A percentile compares a stretch with the other conserved stretches of the same genome.
Conservation (phyloP, 1,140 invertebrate species). For the Holotrichia oblita region DNA sequence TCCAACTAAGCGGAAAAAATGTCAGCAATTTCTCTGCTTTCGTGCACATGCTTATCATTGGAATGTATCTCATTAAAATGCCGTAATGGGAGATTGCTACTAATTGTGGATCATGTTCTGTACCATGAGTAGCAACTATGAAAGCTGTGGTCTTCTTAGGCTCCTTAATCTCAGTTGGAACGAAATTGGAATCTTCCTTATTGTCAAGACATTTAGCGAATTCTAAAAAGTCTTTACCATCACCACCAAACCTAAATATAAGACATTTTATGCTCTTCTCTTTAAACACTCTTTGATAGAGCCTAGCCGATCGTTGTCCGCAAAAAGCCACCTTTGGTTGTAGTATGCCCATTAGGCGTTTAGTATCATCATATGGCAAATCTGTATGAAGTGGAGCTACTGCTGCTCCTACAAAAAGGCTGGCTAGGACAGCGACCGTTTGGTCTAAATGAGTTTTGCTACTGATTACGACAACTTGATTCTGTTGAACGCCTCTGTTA, state of each 20-base stretch:
- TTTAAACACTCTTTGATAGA: slow-evolving; percentile 48
- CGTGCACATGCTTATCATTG: slow-evolving; percentile 45
- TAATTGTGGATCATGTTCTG: slow-evolving; percentile 47
- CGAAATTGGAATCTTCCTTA: slow-evolving; percentile 29
- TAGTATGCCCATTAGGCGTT: slow-evolving; percentile 46
- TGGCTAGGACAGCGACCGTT: slow-evolving; percentile 51
- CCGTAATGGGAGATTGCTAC: slow-evolving; percentile 52
- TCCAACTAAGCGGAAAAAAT: slow-evolving; percentile 52
- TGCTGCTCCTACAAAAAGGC: slow-evolving; percentile 51
- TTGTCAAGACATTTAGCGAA: slow-evolving; percentile 12
- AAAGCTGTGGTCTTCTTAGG: slow-evolving; percentile 48
- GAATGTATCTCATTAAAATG: slow-evolving; percentile 42
- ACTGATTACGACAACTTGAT: slow-evolving; percentile 52
- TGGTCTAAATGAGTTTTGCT: slow-evolving; percentile 52
- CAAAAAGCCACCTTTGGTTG: slow-evolving; percentile 54
- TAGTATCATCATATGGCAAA: slow-evolving; percentile 47
- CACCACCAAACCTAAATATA: slow-evolving; percentile 31
- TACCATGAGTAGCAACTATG: slow-evolving; percentile 51
- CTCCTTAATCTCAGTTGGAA: slow-evolving; percentile 34
- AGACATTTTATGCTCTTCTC: slow-evolving; percentile 12
- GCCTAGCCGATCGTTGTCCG: slow-evolving; percentile 47
- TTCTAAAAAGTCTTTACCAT: not conserved
- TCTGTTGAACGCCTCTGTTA: slow-evolving; percentile 43
- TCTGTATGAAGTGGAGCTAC: slow-evolving; percentile 52
- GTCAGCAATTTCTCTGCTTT: slow-evolving; percentile 51